Evolutionary conservation across 1,140 invertebrate genomes (phyloP), one percentile per base, ranked within the genome.

Genomic region (Heterodera carotae): DNA sequence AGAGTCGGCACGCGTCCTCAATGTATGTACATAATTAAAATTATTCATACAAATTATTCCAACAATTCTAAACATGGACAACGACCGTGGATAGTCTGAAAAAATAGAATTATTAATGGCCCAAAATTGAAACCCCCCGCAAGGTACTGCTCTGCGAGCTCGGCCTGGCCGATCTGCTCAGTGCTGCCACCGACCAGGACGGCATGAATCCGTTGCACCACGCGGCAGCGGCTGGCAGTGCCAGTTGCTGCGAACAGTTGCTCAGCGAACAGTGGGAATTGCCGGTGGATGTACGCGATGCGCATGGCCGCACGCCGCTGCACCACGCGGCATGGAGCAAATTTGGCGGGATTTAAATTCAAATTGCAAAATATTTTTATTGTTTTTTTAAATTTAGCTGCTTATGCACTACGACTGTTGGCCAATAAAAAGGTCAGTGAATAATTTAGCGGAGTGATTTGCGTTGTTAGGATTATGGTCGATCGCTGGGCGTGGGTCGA

Each of bases 161-260:
- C 10, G 72, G 43, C 18, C 15, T 36, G 25, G 39, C 64, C 33
- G 68, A 81, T 53, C 36, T 80, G 29, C 66, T 33, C 29, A 48
- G 36, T 33, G 48, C 64, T 15, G 34, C 43, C 48, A 62, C 34
- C 53, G 80, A 81, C 22, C 48, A 39, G 33, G 70, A 72, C 22
- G 67, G 43, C 18, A 67, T 60, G 34, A 71, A 76, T 7, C 81
- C 81, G 53, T 56, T 82, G 67, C 81, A 82, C 74, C 82, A 85
- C 69, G 82, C 81, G n/a, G 81, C 81, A 15, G 79, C 76, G 43
- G 70, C 81, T 5, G 82, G 82, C 2, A 62, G 48, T 66, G 36
- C 71, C 39, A 29, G 31, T 27, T 59, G 76, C 64, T 81, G 80
- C 39, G 81, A 81, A 29, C 31, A 70, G 56, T 29, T 81, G 27